Evolutionary conservation across 2,888 invertebrate species (phyloP).

Genomic region (Pandemis heparana): DNA sequence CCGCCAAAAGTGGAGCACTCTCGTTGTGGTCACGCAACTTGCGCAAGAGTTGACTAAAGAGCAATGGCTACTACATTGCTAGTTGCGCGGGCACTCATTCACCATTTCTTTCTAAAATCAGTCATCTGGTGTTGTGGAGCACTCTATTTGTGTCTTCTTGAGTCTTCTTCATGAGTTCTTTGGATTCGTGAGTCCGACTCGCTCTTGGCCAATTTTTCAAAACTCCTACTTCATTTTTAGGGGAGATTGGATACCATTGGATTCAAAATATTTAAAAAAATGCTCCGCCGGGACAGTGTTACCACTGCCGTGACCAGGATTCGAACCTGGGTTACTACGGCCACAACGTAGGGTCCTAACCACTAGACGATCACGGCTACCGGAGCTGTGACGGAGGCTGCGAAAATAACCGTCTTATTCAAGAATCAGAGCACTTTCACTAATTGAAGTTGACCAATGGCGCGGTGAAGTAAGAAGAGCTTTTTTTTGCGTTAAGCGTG

Average conservation of each 20-base stretch:
- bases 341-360: conserved; percentile 91
- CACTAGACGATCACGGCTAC: conserved; percentile 90
- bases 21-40: conserved; percentile 19
- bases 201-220: too few relatives aligned
- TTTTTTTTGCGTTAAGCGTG: not conserved
- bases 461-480: not conserved
- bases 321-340: conserved; percentile 92
- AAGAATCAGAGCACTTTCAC: not conserved
- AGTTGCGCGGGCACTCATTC: too few relatives aligned
- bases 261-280: not conserved
- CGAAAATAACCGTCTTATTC: conserved; percentile 45
- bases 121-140: too few relatives aligned
- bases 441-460: conserved; percentile 1
- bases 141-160: too few relatives aligned
- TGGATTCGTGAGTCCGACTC: too few relatives aligned
- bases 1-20: conserved; percentile 37
- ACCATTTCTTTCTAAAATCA: too few relatives aligned
- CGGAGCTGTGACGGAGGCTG: conserved; percentile 58
- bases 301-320: conserved; percentile 88
- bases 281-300: conserved; percentile 5
- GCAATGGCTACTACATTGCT: too few relatives aligned
- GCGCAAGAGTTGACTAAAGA: not conserved
- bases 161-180: too few relatives aligned
- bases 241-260: too few relatives aligned
- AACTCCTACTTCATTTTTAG: too few relatives aligned